Conservation (phyloP, 2,797 vertebrate genomes). For the Borostomias antarcticus region DNA sequence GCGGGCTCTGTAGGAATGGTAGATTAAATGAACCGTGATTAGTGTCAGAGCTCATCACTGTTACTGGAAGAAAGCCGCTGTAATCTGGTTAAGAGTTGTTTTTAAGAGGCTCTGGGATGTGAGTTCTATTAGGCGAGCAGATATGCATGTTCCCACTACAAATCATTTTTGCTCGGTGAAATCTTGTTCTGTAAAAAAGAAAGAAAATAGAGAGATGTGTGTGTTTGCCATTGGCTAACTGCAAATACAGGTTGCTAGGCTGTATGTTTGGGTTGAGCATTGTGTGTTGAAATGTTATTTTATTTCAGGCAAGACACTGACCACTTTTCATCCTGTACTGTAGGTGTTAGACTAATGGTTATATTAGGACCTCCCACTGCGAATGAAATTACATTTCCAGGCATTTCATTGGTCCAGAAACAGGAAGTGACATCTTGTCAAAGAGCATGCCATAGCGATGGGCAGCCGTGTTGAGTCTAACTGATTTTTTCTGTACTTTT, state of each 20-base stretch:
- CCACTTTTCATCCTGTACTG: no score
- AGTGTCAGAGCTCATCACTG: neutral
- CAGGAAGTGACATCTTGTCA: neutral
- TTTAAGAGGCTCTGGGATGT: neutral
- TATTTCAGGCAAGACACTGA: no score
- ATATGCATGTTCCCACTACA: neutral
- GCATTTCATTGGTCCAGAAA: no score
- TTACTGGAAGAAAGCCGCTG: neutral
- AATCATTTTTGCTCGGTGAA: neutral
- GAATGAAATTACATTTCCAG: no score
- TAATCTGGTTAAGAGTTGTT: neutral
- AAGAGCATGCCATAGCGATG: neutral
- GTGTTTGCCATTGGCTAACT: no score
- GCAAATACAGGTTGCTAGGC: no score
- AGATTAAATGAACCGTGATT: slow-evolving; percentile 7
- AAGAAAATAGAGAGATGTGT: no score
- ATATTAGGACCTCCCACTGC: no score
- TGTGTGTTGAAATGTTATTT: no score
- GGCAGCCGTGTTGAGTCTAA: slow-evolving; percentile 12
- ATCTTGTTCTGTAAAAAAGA: no score
- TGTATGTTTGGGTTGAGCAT: no score
- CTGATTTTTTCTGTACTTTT: slow-evolving; percentile 35
- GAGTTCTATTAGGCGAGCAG: neutral
- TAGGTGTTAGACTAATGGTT: no score
- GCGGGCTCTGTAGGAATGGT: neutral